Evolutionary conservation across 2,888 invertebrate genomes (phyloP), one percentile per base, ranked within the genome.

Genomic region (Andricus curvator): DNA sequence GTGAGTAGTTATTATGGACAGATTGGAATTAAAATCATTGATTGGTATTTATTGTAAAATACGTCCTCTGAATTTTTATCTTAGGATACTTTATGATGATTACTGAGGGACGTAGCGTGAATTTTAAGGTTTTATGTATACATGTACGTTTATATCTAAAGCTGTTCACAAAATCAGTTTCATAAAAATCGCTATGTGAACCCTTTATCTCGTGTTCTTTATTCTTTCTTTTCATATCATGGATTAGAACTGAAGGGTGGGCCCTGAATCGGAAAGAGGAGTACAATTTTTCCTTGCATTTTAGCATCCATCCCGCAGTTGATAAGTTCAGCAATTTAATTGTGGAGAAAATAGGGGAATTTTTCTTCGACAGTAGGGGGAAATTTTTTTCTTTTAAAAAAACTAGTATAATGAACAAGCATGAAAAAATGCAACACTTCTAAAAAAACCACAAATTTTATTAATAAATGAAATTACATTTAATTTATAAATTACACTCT

Each of bases 41-140:
- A 74, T 74, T 51, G 48, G 33, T 68, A 68, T 74, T 74, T 56
- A 51, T 74, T 74, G 70, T 74, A 51, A 74, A 20, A 51, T 51
- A 51, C 11, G 48, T 70, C 29, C 29, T 70, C n/a, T 29, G 70
- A 51, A 29, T 25, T 29, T 70, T 70, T 9, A 51, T 51, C 51
- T 20, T 33, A 48, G 22, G 25, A 25, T n/a, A 44, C 67, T 44
- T 51, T 17, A 22, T 13, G n/a, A 44, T 22, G 48, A 25, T 70
- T 29, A 29, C 29, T 51, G 25, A 25, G 33, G n/a, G 25, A 29
- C 15, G 25, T 29, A 74, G 70, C n/a, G 29, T 74, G 51, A 51
- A 74, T 74, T 74, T 33, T n/a, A 56, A 74, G 48, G 48, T 6
- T 48, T 48, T 74, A 56, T 74, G 70, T 74, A 48, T 48, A 74